Base-by-base conservation (phyloP, 2,888 invertebrate species). In the Alentia gelatinosa region DNA sequence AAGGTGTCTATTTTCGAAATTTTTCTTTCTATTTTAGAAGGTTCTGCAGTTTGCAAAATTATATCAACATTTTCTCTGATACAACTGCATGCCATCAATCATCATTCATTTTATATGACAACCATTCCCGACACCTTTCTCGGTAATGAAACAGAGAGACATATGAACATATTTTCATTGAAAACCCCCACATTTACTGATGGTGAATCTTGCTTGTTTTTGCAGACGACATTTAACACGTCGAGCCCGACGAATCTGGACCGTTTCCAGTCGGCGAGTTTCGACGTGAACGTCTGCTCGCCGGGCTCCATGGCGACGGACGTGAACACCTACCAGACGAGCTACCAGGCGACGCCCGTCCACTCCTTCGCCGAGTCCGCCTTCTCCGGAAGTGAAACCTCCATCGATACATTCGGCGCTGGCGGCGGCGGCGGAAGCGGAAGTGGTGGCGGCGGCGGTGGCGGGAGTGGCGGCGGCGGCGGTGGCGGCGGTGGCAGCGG, bases 201-300 rank as follows among this genome's bases (percentile, higher is more conserved):
- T 5, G 5, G 26, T 37, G 23, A 19, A 40, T 47, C 7, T 33
- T 56, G 23, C 26, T 74, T 79, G 37, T 83, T 42, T 4, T 90
- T 90, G 19, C 84, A 90, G 90, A 90, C 90, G 9, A 74, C 90
- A 33, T 90, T 90, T 40, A 90, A 90, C 42, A 84, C 90, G 47
- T 42, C 83, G 9, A 90, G 86, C 26, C 84, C 86, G 23, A 37
- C 84, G 1, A 50, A 50, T 19, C 39, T 84, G 30, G 90, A 90
- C 37, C 90, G 90, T 63, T 90, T 84, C 90, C 84, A 56, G 12
- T 88, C 88, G 19, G 47, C 83, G 23, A 74, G 40, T 56, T 84
- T 56, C 50, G 86, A 90, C 56, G 90, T 90, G 5, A 90, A 74
- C 86, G 79, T 79, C 19, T 79, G 74, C 7, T 50, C 75, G n/a